Base-by-base conservation (phyloP, 2,888 invertebrate genomes). In the Drosophila borealis region DNA sequence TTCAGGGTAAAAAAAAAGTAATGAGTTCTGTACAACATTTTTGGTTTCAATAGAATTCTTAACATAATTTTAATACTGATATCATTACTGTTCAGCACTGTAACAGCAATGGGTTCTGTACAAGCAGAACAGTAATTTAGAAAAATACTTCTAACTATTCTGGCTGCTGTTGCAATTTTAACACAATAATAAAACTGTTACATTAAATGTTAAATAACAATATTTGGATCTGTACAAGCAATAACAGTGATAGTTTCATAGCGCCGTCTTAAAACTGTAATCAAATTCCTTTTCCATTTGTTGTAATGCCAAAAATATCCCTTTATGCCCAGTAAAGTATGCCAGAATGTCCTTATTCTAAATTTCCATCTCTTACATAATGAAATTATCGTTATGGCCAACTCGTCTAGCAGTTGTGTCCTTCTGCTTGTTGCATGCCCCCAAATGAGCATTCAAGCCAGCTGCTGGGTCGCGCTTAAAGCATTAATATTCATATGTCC, bases 401-500 rank as follows among this genome's bases (percentile, higher is more conserved):
- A 60, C 51, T 51, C 14, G 33, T 37, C 37, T 44, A 37, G 37
- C 19, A 36, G 49, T 36, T 61, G 60, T 19, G 10, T 41, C 25
- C 37, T 44, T 49, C 36, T 42, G 69, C 78, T 73, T 84, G 81
- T 81, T 82, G 82, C 78, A 81, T 64, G 57, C 44, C 39, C 44
- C 42, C 13, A 46, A 60, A 50, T 41, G 49, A 25, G 41, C 46
- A 39, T 55, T 50, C 61, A 60, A 48, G 61, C 51, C 37, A 57
- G 54, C 44, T 66, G 44, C 44, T 42, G 17, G 55, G 41, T 59
- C 41, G 51, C 60, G 53, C 14, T 59, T 14, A 39, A 50, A n/a
- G 62, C 86, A 80, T 85, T 84, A 85, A 85, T 87, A 85, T 85
- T 85, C 85, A 85, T 85, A 70, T 70, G 74, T 61, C 67, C 76